phyloP scores from a whole-genome alignment of 2,113 vertebrate species.

The human region GRCh38 chr17:53485001-53485500 shows the following conservation, averaged over 20 bases:
- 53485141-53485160: background rate
- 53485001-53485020: background rate
- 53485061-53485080: background rate
- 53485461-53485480: background rate
- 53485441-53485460: background rate
- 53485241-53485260: background rate
- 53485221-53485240: background rate
- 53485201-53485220: background rate
- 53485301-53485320: background rate
- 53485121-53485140: background rate
- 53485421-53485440: background rate
- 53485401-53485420: background rate
- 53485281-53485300: background rate
- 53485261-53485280: background rate
- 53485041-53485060: background rate
- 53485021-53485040: background rate
- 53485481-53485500: background rate
- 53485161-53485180: background rate
- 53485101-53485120: background rate
- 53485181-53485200: conserved; percentile 20
- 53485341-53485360: background rate
- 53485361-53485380: background rate
- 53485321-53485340: background rate
- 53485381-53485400: background rate
- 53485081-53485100: background rate